A percentile compares a stretch with the other conserved stretches of the same genome.
phyloP scores from a whole-genome alignment of 2,888 invertebrate genomes.

The Lasioglossum oenotherae region DNA sequence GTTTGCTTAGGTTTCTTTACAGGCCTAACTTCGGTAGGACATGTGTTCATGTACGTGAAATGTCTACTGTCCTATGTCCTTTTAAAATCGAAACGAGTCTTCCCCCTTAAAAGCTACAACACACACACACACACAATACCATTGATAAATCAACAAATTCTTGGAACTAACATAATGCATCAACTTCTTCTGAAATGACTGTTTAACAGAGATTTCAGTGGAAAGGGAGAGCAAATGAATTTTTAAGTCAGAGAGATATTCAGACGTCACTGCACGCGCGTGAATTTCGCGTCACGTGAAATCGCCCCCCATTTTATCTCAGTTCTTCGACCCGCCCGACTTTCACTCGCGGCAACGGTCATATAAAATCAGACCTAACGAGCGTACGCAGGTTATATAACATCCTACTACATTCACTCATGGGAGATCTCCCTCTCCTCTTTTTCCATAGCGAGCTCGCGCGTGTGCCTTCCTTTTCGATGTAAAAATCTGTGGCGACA shows the following conservation, averaged over 20 bases:
- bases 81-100: too few relatives aligned
- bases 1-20: too few relatives aligned
- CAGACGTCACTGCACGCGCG: neutral
- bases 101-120: too few relatives aligned
- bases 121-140: too few relatives aligned
- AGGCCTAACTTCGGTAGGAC: too few relatives aligned
- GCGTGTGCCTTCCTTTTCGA: constrained; percentile 17
- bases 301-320: constrained; percentile 35
- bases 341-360: constrained; percentile 57
- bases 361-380: constrained; percentile 61
- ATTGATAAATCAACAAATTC: too few relatives aligned
- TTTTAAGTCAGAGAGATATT: neutral
- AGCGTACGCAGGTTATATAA: constrained; percentile 58
- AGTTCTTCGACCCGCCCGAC: constrained; percentile 49
- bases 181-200: too few relatives aligned
- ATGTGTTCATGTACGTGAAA: too few relatives aligned
- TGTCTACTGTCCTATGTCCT: too few relatives aligned
- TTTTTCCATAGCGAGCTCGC: neutral
- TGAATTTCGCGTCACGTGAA: constrained; percentile 31
- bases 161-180: too few relatives aligned
- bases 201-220: neutral
- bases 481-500: constrained; percentile 15
- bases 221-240: neutral
- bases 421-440: constrained; percentile 35
- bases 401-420: constrained; percentile 38